Conservation (phyloP, 2,888 invertebrate genomes). For the Xylocampa areola region DNA sequence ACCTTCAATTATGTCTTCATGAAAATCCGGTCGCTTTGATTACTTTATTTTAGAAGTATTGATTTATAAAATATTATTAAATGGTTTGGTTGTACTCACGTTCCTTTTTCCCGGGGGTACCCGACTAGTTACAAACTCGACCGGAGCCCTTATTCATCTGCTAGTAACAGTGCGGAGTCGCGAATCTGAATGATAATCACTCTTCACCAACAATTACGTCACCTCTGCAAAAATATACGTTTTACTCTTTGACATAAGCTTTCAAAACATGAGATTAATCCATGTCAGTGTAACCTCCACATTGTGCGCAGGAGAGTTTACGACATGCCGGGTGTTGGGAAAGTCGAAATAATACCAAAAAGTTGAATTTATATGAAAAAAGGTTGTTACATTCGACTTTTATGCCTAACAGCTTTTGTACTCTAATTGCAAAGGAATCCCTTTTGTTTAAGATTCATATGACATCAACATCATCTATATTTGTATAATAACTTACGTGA, state of each 20-base stretch:
- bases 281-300: slow-evolving; percentile 65
- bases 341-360: too few relatives aligned
- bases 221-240: slow-evolving; percentile 8
- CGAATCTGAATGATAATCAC: too few relatives aligned
- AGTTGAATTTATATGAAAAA: slow-evolving; percentile 47
- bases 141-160: too few relatives aligned
- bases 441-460: slow-evolving; percentile 17
- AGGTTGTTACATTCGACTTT: slow-evolving; percentile 45
- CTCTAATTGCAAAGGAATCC: slow-evolving; percentile 32
- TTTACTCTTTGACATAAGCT: slow-evolving; percentile 66
- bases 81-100: too few relatives aligned
- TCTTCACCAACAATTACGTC: not conserved
- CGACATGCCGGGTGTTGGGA: slow-evolving; percentile 60
- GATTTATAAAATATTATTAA: too few relatives aligned
- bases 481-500: too few relatives aligned
- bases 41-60: too few relatives aligned
- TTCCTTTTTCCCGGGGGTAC: too few relatives aligned
- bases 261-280: slow-evolving; percentile 74
- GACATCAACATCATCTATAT: not conserved
- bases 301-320: slow-evolving; percentile 68
- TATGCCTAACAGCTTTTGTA: slow-evolving; percentile 50
- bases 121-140: too few relatives aligned
- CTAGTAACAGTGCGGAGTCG: too few relatives aligned
- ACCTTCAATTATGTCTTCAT: too few relatives aligned
- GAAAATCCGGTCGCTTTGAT: too few relatives aligned